A percentile compares a stretch with the other conserved stretches of the same genome.
These are phyloP conservation scores for Upupa epops DNA, from an alignment of 2,113 vertebrate species.

Conservation along the genomic window DNA sequence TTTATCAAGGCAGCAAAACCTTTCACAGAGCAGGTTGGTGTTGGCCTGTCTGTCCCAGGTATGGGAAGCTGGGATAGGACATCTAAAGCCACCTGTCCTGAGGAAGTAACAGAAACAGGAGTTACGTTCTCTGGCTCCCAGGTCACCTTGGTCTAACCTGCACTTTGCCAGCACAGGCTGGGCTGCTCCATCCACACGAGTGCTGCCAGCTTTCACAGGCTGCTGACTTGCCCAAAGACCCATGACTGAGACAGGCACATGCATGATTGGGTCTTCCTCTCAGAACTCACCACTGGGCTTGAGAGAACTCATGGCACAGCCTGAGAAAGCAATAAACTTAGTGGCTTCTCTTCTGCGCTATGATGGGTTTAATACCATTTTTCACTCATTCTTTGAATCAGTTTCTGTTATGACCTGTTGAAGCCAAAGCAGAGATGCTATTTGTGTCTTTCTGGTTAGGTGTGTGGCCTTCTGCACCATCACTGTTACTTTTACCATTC, in stretches of 20 bases:
- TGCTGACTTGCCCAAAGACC: not conserved
- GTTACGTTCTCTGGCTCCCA: not conserved
- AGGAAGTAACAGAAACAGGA: not conserved
- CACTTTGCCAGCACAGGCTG: too few species aligned
- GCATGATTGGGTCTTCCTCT: not conserved
- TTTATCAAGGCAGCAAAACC: not conserved
- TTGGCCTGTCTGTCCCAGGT: not conserved
- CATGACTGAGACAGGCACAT: fast-evolving
- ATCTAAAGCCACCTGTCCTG: not conserved
- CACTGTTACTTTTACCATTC: not conserved
- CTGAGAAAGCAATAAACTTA: not conserved
- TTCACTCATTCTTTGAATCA: not conserved
- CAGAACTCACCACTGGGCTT: not conserved
- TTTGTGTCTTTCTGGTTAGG: not conserved
- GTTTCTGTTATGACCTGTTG: not conserved
- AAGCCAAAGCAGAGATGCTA: not conserved
- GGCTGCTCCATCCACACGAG: not conserved
- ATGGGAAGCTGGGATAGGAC: not conserved
- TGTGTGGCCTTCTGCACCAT: too few species aligned
- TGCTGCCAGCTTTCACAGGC: not conserved
- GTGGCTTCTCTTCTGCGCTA: not conserved
- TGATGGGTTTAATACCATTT: not conserved
- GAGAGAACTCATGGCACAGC: not conserved
- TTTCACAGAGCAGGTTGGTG: not conserved
- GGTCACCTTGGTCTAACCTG: too few species aligned